Conservation (phyloP, 35 echinoderm and acorn worm genomes). For the Ophiothrix spiculata region DNA sequence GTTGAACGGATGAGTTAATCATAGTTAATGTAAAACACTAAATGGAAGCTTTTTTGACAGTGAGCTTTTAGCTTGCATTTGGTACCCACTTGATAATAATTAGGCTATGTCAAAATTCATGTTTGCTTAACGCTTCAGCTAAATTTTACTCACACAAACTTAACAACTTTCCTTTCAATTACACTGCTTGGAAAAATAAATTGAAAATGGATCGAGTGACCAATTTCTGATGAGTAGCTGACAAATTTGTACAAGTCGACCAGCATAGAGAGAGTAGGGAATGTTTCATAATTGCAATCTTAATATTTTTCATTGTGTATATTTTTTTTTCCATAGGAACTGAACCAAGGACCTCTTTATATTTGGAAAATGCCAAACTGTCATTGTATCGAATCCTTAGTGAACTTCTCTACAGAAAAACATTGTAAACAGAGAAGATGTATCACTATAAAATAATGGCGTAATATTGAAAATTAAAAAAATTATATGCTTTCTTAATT, state of each 20-base stretch:
- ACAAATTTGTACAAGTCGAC: background rate
- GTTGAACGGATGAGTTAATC: background rate
- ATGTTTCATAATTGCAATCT: too few relatives aligned
- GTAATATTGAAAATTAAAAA: too few relatives aligned
- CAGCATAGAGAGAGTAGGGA: too few relatives aligned
- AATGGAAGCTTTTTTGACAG: background rate
- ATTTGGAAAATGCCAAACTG: too few relatives aligned
- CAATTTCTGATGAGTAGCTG: background rate
- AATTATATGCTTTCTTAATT: too few relatives aligned
- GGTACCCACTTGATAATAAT: background rate
- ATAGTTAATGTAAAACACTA: background rate
- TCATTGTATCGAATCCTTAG: too few relatives aligned
- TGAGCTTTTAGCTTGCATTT: background rate
- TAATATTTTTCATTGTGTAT: too few relatives aligned
- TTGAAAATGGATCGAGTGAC: background rate
- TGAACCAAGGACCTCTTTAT: too few relatives aligned
- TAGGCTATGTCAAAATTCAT: background rate
- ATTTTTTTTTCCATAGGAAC: too few relatives aligned
- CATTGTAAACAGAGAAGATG: too few relatives aligned
- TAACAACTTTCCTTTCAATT: background rate
- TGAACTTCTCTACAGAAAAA: too few relatives aligned
- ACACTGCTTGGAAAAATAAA: background rate
- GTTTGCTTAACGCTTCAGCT: background rate
- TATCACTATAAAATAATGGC: too few relatives aligned
- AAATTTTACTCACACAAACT: background rate